Evolutionary conservation across 2,888 invertebrate species (phyloP), one percentile per base, ranked within the genome.

Genomic region (Platerodrilus igneus): DNA sequence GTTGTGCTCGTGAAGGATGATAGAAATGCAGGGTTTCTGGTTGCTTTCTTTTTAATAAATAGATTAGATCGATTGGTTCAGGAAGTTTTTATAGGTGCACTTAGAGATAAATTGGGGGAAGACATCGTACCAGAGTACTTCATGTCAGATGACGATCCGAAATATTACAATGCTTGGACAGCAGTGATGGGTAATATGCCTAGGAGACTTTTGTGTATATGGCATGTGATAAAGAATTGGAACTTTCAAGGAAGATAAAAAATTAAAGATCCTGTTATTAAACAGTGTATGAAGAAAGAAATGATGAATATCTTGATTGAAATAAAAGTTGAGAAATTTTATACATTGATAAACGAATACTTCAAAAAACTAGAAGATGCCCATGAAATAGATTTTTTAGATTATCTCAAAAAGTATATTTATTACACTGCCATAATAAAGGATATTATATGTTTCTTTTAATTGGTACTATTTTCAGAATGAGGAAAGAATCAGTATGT

Each of bases 171-270:
- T n/a, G n/a, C n/a, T n/a, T n/a, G n/a, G n/a, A n/a, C n/a, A n/a
- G n/a, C n/a, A n/a, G n/a, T n/a, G n/a, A n/a, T n/a, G n/a, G n/a
- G n/a, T n/a, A n/a, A n/a, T n/a, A n/a, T n/a, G n/a, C n/a, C n/a
- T n/a, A n/a, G n/a, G n/a, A n/a, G n/a, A n/a, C n/a, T n/a, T n/a
- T n/a, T n/a, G n/a, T 52, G 51, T 26, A 49, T 47, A 22, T 52
- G 52, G 47, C 52, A 51, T 37, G 32, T 53, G 13, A 32, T 51
- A 6, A 53, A 49, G 25, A 52, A 50, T 23, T 50, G 49, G 49
- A 47, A 51, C 25, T 47, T n/a, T n/a, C n/a, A n/a, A n/a, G n/a
- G n/a, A n/a, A n/a, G n/a, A n/a, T n/a, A n/a, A n/a, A n/a, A n/a
- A n/a, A n/a, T n/a, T n/a, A n/a, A n/a, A n/a, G n/a, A n/a, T n/a